Evolutionary conservation across 2,113 vertebrate species (phyloP).

Genomic region (Macroglossus sobrinus): DNA sequence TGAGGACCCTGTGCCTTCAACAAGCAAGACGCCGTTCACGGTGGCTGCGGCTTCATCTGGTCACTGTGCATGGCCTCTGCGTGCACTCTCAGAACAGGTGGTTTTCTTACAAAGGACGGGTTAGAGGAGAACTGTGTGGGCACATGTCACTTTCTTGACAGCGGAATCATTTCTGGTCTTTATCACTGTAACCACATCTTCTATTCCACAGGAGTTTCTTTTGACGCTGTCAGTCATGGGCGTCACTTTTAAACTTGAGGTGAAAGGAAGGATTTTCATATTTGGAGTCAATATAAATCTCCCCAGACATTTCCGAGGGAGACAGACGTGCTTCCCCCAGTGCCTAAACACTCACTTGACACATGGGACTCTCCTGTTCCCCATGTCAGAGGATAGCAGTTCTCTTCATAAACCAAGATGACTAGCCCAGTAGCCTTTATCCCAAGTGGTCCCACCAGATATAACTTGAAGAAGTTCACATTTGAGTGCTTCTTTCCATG

Average conservation of each 20-base stretch:
- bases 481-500: constrained; percentile 43
- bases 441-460: neutral
- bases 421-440: neutral
- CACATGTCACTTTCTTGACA: neutral
- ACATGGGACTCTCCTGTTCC: neutral
- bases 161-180: neutral
- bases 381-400: neutral
- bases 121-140: neutral
- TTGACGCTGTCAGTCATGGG: neutral
- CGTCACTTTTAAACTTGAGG: neutral
- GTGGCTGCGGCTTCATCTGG: neutral
- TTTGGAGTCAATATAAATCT: neutral
- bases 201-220: neutral
- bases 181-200: neutral
- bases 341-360: neutral
- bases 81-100: neutral
- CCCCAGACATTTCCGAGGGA: neutral
- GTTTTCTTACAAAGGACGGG: neutral
- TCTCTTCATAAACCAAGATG: neutral
- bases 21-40: neutral
- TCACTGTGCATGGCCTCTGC: neutral
- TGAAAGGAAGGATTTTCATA: neutral
- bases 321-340: neutral
- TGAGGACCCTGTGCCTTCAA: constrained; percentile 10
- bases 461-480: constrained; percentile 16